Evolutionary conservation across 2,797 vertebrate species (phyloP).

Genomic region (Xyrichtys novacula): DNA sequence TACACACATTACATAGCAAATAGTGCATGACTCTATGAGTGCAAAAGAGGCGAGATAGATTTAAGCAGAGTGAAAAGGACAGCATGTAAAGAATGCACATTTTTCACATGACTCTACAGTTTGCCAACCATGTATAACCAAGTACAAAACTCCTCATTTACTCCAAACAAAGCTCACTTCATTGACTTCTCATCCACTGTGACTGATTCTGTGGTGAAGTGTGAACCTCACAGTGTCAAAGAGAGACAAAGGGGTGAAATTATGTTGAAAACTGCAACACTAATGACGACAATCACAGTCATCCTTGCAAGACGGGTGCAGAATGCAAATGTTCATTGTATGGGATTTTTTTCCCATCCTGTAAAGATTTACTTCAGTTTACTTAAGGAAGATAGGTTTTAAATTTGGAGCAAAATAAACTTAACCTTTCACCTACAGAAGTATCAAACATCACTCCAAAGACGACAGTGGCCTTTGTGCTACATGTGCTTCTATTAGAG

Average conservation of each 20-base stretch:
- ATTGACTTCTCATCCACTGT: constrained; percentile 42
- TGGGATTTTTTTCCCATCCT: constrained; percentile 25
- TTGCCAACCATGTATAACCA: constrained; percentile 22
- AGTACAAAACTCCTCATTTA: constrained; percentile 6
- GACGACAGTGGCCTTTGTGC: constrained; percentile 11
- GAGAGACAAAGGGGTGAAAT: constrained; percentile 62
- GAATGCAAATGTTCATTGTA: constrained; percentile 49
- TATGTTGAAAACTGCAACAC: constrained; percentile 46
- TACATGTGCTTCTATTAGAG: constrained; percentile 20
- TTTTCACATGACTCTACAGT: constrained; percentile 17
- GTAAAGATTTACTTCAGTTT: constrained; percentile 27
- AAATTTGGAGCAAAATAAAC: constrained; percentile 44
- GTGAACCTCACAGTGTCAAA: constrained; percentile 40
- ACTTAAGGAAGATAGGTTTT: constrained; percentile 49
- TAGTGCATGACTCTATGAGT: constrained; percentile 8
- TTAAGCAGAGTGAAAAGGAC: neutral
- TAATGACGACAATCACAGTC: constrained; percentile 34
- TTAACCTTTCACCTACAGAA: constrained; percentile 65
- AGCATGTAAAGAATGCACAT: constrained; percentile 14
- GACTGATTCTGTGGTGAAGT: constrained; percentile 32
- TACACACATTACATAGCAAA: constrained; percentile 35
- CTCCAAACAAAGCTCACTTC: constrained; percentile 4
- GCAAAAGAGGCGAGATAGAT: constrained; percentile 8
- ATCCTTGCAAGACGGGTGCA: constrained; percentile 61
- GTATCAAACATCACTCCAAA: constrained; percentile 21